Evolutionary conservation across 2,113 vertebrate species (phyloP).

Genomic region (Takifugu flavidus): DNA sequence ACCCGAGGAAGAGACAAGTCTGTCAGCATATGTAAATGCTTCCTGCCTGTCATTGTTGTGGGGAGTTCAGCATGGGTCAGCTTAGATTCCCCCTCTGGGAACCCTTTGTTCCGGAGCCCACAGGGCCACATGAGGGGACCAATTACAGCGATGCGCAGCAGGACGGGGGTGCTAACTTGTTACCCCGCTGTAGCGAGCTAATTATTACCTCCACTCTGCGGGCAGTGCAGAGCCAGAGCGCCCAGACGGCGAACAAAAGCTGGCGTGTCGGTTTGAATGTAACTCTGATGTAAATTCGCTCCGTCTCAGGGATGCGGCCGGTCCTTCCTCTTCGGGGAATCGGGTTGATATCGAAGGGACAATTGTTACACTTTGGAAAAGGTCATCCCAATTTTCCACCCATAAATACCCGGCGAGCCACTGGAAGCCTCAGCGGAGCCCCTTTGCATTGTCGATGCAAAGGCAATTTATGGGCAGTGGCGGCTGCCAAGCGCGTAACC

Average conservation of each 20-base stretch:
- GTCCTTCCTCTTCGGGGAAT: slow-evolving; percentile 7
- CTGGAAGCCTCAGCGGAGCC: slow-evolving; percentile 29
- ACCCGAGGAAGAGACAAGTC: slow-evolving; percentile 68
- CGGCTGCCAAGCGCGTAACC: slow-evolving; percentile 56
- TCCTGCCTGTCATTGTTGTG: slow-evolving; percentile 73
- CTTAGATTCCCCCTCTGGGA: slow-evolving; percentile 71
- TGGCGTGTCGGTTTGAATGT: not conserved
- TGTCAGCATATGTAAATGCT: slow-evolving; percentile 77
- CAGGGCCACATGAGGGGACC: slow-evolving; percentile 76
- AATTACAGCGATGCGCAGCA: slow-evolving; percentile 73
- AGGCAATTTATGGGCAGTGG: slow-evolving; percentile 56
- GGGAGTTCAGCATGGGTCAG: slow-evolving; percentile 73
- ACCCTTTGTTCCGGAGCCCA: slow-evolving; percentile 75
- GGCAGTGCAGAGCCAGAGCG: slow-evolving; percentile 10
- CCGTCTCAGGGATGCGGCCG: not conserved
- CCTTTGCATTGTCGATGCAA: slow-evolving; percentile 58
- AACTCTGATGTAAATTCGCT: slow-evolving; percentile 3
- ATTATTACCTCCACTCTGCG: slow-evolving; percentile 70
- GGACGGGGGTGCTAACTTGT: slow-evolving; percentile 75
- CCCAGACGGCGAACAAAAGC: slow-evolving; percentile 34
- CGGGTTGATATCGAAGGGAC: slow-evolving; percentile 21
- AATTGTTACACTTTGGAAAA: slow-evolving; percentile 48
- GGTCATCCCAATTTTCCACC: slow-evolving; percentile 48
- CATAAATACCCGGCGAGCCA: slow-evolving; percentile 44
- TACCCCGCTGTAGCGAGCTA: slow-evolving; percentile 72